Conservation (phyloP, 2,797 vertebrate species). For the Dendrocincla fuliginosa region DNA sequence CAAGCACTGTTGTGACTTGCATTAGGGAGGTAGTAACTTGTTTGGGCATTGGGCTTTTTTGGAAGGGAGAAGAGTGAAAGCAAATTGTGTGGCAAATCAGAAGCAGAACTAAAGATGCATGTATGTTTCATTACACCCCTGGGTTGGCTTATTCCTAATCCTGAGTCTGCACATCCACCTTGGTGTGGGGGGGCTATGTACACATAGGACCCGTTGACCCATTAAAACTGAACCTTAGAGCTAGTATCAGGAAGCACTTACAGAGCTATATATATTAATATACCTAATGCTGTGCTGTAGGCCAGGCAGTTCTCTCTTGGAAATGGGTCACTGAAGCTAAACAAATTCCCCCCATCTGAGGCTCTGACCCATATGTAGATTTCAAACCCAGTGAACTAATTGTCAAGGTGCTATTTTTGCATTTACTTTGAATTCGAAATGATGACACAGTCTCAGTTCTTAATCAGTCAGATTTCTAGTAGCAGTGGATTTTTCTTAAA, state of each 20-base stretch:
- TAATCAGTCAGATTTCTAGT: slow-evolving; percentile 44
- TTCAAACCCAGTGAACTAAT: not conserved
- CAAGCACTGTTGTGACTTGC: not conserved
- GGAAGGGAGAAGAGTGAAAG: not conserved
- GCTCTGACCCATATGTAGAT: slow-evolving; percentile 28
- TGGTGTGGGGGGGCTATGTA: not conserved
- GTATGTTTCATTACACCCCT: not conserved
- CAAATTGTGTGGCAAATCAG: not conserved
- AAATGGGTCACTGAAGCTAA: slow-evolving; percentile 40
- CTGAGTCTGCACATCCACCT: not conserved
- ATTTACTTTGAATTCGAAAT: slow-evolving; percentile 39
- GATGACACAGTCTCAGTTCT: slow-evolving; percentile 8
- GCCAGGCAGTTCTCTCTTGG: not conserved
- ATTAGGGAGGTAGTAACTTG: not conserved
- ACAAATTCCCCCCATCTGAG: not conserved
- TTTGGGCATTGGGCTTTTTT: not conserved
- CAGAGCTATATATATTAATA: not conserved
- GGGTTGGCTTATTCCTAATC: not conserved
- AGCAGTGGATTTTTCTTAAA: slow-evolving; percentile 44
- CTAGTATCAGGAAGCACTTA: not conserved
- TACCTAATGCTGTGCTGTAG: not conserved
- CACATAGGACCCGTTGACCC: not conserved
- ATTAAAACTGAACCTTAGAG: not conserved
- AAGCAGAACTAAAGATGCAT: not conserved
- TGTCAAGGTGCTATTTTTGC: slow-evolving; percentile 40